Percentiles rank a stretch among this genome's conserved stretches.
Evolutionary conservation across 2,888 invertebrate species (phyloP).

Genomic region (Synergus umbraculus): DNA sequence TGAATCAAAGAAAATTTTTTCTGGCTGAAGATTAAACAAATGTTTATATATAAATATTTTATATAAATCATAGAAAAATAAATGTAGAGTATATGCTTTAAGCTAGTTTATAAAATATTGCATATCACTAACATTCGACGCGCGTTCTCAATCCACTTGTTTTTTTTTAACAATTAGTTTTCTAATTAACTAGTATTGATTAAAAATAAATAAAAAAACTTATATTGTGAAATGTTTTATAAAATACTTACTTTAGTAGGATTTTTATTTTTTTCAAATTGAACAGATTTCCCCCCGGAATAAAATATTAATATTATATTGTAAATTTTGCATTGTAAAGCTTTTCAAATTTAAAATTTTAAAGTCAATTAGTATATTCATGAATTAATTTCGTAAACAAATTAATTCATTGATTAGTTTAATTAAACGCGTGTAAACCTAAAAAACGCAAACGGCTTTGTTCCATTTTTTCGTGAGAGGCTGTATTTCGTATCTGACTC

Average conservation of each 20-base stretch:
- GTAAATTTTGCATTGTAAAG: no score
- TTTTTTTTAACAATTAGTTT: no score
- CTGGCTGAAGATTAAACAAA: background rate
- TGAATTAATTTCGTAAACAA: background rate
- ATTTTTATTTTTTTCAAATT: no score
- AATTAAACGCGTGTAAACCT: background rate
- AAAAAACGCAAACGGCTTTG: background rate
- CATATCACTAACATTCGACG: conserved; percentile 28
- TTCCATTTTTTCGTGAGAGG: background rate
- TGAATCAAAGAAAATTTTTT: no score
- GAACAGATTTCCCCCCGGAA: no score
- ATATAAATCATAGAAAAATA: conserved; percentile 40
- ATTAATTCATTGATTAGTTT: background rate
- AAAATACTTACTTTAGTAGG: no score
- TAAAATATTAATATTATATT: no score
- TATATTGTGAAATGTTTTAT: no score
- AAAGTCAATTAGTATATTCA: no score
- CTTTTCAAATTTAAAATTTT: no score
- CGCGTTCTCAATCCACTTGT: background rate
- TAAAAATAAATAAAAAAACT: no score
- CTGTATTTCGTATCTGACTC: background rate
- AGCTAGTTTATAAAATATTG: conserved; percentile 35
- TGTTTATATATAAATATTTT: conserved; percentile 34
- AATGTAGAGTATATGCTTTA: conserved; percentile 37
- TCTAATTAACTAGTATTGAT: no score